Conservation (phyloP, 1,140 invertebrate genomes). For the Aethina tumida region DNA sequence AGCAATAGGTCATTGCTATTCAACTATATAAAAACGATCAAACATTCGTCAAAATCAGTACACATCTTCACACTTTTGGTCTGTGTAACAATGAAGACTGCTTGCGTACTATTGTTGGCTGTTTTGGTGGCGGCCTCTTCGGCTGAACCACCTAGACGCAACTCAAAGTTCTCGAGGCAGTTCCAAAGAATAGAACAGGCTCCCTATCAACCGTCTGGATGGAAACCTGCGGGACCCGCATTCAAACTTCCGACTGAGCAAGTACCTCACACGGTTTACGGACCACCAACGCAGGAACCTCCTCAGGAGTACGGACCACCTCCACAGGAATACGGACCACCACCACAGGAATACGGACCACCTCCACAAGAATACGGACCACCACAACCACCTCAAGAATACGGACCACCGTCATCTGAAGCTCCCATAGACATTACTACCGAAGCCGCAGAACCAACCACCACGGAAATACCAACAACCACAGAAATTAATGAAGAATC, state of each 20-base stretch:
- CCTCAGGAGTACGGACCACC: conserved; percentile 6
- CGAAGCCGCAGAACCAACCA: conserved; percentile 13
- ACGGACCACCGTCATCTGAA: conserved; percentile 7
- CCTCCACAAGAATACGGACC: conserved; percentile 17
- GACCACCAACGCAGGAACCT: conserved; percentile 6
- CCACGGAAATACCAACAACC: conserved; percentile 20
- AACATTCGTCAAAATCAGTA: too few species aligned
- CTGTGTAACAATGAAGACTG: too few species aligned
- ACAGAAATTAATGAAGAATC: conserved; percentile 2
- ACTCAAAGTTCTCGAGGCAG: conserved; percentile 7
- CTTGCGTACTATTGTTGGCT: too few species aligned
- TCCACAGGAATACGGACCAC: conserved; percentile 12
- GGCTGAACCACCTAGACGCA: conserved; percentile 8
- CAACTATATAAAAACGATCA: too few species aligned
- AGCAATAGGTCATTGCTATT: too few species aligned
- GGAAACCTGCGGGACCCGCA: conserved; percentile 3
- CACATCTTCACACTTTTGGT: too few species aligned
- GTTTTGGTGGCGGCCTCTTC: too few species aligned
- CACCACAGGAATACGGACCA: conserved; percentile 11
- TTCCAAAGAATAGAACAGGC: background rate
- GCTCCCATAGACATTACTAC: conserved; percentile 4
- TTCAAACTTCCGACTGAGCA: background rate
- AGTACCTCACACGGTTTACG: conserved; percentile 5
- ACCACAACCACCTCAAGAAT: conserved; percentile 11
- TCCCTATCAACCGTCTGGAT: conserved; percentile 4